Evolutionary conservation across 2,113 vertebrate genomes (phyloP).

Genomic region (Rafetus swinhoei): DNA sequence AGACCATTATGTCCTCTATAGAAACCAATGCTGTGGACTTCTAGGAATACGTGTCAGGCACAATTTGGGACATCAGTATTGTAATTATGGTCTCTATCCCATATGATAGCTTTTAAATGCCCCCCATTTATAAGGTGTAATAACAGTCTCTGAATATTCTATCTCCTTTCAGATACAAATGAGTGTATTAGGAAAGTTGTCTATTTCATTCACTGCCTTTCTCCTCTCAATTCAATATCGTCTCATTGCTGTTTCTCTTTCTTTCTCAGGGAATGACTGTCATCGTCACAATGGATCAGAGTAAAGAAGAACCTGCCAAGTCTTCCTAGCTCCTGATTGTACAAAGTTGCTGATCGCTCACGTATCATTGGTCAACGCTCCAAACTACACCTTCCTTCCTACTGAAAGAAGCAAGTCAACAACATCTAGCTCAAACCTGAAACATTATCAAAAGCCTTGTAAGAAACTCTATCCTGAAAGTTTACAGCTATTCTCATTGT

Average conservation of each 20-base stretch:
- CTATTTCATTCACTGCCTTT: not conserved
- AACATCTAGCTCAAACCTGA: conserved; percentile 46
- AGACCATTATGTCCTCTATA: not conserved
- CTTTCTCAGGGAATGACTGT: conserved; percentile 67
- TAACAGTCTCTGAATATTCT: not conserved
- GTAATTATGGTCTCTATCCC: not conserved
- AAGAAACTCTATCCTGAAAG: conserved; percentile 27
- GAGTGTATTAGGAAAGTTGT: rapidly evolving
- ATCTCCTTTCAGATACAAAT: not conserved
- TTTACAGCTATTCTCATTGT: not conserved
- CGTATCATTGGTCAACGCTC: conserved; percentile 26
- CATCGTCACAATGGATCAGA: conserved; percentile 54
- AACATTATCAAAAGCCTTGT: conserved; percentile 42
- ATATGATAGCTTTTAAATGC: not conserved
- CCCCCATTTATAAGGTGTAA: not conserved
- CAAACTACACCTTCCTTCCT: not conserved
- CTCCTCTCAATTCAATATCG: not conserved
- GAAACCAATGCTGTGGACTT: not conserved
- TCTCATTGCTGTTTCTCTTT: conserved; percentile 45
- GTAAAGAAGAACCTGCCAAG: conserved; percentile 32
- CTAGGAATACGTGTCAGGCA: not conserved
- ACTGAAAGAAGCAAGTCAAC: conserved; percentile 40
- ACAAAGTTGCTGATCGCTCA: conserved; percentile 31
- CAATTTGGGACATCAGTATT: not conserved
- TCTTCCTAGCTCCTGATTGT: conserved; percentile 37